Evolutionary conservation across 2,888 invertebrate species (phyloP).

Genomic region (Rhyacophila evoluta): DNA sequence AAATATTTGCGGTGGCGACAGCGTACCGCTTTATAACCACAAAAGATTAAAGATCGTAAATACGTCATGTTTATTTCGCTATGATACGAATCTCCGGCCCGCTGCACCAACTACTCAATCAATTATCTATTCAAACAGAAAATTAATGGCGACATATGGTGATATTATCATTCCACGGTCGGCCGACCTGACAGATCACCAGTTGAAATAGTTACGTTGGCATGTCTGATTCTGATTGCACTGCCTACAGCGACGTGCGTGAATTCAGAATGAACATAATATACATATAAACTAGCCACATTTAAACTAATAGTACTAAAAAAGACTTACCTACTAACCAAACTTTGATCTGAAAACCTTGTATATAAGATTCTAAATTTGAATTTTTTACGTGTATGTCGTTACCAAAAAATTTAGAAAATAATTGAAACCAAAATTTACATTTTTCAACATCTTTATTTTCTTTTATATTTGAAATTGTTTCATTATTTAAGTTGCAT

Average conservation of each 20-base stretch:
- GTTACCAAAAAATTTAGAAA: too few relatives aligned
- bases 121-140: slow-evolving; percentile 22
- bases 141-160: slow-evolving; percentile 17
- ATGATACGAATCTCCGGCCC: background rate
- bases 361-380: too few relatives aligned
- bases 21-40: background rate
- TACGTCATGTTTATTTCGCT: background rate
- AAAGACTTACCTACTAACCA: too few relatives aligned
- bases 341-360: too few relatives aligned
- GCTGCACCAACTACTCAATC: background rate
- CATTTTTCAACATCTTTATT: too few relatives aligned
- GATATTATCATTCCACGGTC: slow-evolving; percentile 13
- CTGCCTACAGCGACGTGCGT: background rate
- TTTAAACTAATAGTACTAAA: too few relatives aligned
- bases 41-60: slow-evolving; percentile 12
- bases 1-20: background rate
- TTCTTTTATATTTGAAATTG: too few relatives aligned
- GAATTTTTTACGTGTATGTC: too few relatives aligned
- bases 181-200: background rate
- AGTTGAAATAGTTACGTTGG: background rate
- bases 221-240: background rate
- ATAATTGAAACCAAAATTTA: too few relatives aligned
- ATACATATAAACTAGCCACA: too few relatives aligned
- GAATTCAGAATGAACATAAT: too few relatives aligned
- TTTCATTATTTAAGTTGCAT: too few relatives aligned